phyloP scores from a whole-genome alignment of 2,888 invertebrate genomes.

The Muscina levida region DNA sequence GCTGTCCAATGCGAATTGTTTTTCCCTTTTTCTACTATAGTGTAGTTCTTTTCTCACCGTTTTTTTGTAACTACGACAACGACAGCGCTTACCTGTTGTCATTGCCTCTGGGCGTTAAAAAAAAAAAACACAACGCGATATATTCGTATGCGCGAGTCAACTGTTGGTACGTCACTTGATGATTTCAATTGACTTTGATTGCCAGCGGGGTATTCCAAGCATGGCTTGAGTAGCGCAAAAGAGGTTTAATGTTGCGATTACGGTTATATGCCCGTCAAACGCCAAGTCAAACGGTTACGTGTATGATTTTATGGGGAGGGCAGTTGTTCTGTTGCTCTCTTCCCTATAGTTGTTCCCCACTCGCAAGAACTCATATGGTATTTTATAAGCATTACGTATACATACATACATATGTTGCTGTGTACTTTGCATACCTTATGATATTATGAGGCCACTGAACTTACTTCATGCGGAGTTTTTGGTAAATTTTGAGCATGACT shows the following conservation, averaged over 20 bases:
- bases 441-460: too few relatives aligned
- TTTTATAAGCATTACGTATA: too few relatives aligned
- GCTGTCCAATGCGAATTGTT: conserved; percentile 20
- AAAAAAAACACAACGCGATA: too few relatives aligned
- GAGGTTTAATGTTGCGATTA: too few relatives aligned
- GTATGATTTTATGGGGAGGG: conserved; percentile 32
- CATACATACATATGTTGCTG: too few relatives aligned
- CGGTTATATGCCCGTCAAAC: conserved; percentile 60
- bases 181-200: conserved; percentile 57
- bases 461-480: background rate
- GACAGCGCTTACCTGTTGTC: conserved; percentile 38
- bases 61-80: background rate
- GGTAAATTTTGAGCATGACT: too few relatives aligned
- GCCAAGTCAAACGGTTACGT: conserved; percentile 57
- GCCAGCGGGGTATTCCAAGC: conserved; percentile 26
- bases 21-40: conserved; percentile 9
- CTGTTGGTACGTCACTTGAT: conserved; percentile 34
- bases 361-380: background rate
- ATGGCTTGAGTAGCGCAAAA: background rate
- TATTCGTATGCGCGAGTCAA: background rate
- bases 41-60: background rate
- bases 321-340: conserved; percentile 1
- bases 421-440: too few relatives aligned
- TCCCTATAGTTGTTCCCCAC: background rate
- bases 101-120: conserved; percentile 14